A percentile compares a stretch with the other conserved stretches of the same genome.
These are phyloP conservation scores for Apolygus lucorum DNA, from an alignment of 1,140 invertebrate genomes.

Conservation along the genomic window DNA sequence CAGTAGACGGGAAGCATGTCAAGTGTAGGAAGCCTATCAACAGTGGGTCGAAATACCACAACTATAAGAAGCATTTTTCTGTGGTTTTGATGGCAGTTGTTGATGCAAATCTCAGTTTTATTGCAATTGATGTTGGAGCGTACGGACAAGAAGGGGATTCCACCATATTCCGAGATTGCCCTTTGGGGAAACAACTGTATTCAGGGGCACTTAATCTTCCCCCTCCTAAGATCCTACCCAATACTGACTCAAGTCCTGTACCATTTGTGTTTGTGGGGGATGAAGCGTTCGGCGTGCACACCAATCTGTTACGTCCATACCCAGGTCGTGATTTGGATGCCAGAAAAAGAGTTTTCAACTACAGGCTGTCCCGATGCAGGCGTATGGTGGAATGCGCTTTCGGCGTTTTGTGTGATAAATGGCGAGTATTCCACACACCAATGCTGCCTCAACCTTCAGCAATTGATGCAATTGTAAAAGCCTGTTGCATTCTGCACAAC, in stretches of 20 bases:
- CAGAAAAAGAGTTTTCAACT: slow-evolving; percentile 39
- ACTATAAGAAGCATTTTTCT: slow-evolving; percentile 34
- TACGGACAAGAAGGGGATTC: slow-evolving; percentile 41
- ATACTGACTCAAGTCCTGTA: slow-evolving; percentile 28
- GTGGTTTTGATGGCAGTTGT: slow-evolving; percentile 40
- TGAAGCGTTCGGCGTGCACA: slow-evolving; percentile 37
- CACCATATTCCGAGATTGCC: slow-evolving; percentile 35
- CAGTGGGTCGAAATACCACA: slow-evolving; percentile 26
- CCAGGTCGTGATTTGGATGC: slow-evolving; percentile 16
- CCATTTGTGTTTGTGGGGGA: slow-evolving; percentile 35
- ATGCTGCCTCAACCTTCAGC: slow-evolving; percentile 32
- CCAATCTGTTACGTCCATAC: slow-evolving; percentile 35
- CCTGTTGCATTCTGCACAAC: slow-evolving; percentile 29
- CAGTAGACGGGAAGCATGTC: slow-evolving; percentile 42
- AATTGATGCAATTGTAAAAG: slow-evolving; percentile 32
- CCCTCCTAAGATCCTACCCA: slow-evolving; percentile 30
- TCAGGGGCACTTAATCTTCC: slow-evolving; percentile 31
- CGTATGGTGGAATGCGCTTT: slow-evolving; percentile 41
- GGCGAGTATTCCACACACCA: slow-evolving; percentile 30
- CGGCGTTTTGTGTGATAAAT: slow-evolving; percentile 36
- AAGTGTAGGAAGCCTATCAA: slow-evolving; percentile 19
- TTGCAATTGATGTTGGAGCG: slow-evolving; percentile 36
- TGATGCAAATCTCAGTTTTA: slow-evolving; percentile 39
- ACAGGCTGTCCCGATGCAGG: slow-evolving; percentile 33
- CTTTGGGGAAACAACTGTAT: slow-evolving; percentile 32